A percentile compares a stretch with the other conserved stretches of the same genome.
Conservation (phyloP, 2,888 invertebrate species). For the Frankliniella fusca region DNA sequence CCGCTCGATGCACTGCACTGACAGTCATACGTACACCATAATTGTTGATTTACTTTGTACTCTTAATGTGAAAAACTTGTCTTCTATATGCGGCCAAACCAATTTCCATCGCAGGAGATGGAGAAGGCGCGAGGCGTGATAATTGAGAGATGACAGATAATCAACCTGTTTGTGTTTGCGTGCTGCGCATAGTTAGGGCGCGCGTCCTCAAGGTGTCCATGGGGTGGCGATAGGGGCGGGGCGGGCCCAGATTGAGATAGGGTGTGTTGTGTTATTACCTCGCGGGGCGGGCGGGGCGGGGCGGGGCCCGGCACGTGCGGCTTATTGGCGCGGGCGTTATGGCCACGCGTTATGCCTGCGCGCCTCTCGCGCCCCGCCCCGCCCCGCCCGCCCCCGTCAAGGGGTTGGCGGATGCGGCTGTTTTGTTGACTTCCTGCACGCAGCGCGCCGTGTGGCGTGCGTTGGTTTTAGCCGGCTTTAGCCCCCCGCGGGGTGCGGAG, state of each 20-base stretch:
- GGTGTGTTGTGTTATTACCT: not conserved
- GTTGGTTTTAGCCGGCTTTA: not conserved
- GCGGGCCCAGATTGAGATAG: not conserved
- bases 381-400: not conserved
- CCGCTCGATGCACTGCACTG: too few species aligned
- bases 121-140: not conserved
- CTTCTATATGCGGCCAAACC: not conserved
- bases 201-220: not conserved
- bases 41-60: too few species aligned
- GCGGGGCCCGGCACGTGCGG: not conserved
- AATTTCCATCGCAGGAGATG: too few species aligned
- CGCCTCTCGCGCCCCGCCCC: too few species aligned
- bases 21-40: too few species aligned
- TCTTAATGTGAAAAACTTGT: not conserved
- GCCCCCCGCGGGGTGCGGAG: not conserved
- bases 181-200: not conserved
- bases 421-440: constrained; percentile 20
- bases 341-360: not conserved
- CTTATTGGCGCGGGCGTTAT: constrained; percentile 22
- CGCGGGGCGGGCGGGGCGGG: not conserved
- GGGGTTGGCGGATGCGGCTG: not conserved
- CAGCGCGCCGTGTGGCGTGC: not conserved
- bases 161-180: not conserved
- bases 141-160: not conserved
- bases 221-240: not conserved